These are phyloP conservation scores for Caenorhabditis virilis DNA, from an alignment of 2,888 invertebrate genomes.

Conservation along the genomic window DNA sequence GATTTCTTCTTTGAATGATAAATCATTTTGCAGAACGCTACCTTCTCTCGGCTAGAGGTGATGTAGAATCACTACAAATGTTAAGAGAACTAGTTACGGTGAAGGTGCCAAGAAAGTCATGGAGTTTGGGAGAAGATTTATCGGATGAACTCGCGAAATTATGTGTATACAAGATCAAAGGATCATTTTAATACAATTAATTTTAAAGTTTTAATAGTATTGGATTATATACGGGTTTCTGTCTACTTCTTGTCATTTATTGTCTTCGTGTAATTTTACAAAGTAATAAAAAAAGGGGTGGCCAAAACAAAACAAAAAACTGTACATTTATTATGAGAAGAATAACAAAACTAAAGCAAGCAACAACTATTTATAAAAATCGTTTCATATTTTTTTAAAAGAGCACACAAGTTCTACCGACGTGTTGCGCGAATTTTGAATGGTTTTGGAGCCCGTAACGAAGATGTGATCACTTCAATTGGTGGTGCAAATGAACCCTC, in stretches of 20 bases:
- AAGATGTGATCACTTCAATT: conserved; percentile 39
- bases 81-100: not conserved
- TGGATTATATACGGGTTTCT: not conserved
- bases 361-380: not conserved
- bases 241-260: not conserved
- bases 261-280: not conserved
- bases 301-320: not conserved
- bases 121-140: conserved; percentile 28
- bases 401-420: conserved; percentile 1
- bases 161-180: conserved; percentile 36
- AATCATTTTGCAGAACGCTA: not conserved
- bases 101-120: conserved; percentile 24
- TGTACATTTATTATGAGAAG: not conserved
- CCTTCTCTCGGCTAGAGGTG: not conserved
- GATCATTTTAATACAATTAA: no score
- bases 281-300: not conserved
- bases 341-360: not conserved
- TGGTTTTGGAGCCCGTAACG: conserved; percentile 39
- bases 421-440: conserved; percentile 29
- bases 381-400: no score
- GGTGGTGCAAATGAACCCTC: conserved; percentile 27
- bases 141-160: conserved; percentile 32
- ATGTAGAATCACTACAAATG: not conserved
- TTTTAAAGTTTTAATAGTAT: not conserved
- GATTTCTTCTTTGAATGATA: no score